These are phyloP conservation scores for Myocastor coypus DNA, from an alignment of 2,113 vertebrate species.

Conservation along the genomic window DNA sequence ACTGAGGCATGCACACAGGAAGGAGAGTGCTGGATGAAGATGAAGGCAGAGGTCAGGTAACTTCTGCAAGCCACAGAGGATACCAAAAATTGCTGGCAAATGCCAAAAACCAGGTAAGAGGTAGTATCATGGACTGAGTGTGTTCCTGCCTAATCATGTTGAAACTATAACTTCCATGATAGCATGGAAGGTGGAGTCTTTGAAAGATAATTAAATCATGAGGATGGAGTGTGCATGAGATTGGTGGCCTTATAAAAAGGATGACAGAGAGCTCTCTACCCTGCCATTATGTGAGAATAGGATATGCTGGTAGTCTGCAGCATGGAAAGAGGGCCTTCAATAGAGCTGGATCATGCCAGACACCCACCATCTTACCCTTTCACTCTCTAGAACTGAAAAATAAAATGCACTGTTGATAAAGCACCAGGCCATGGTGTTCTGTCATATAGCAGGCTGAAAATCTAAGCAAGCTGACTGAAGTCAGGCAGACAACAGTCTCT, in stretches of 20 bases:
- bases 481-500: not conserved
- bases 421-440: not conserved
- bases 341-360: not conserved
- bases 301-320: not conserved
- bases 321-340: not conserved
- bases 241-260: not conserved
- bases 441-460: not conserved
- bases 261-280: no score
- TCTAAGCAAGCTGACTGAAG: not conserved
- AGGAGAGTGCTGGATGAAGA: not conserved
- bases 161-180: not conserved
- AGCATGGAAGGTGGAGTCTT: not conserved
- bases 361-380: not conserved
- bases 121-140: no score
- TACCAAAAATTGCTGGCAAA: not conserved
- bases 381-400: not conserved
- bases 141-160: not conserved
- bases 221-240: not conserved
- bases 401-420: not conserved
- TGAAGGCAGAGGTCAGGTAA: not conserved
- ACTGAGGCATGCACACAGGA: not conserved
- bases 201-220: not conserved
- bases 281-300: not conserved
- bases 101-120: not conserved
- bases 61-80: not conserved